Base-by-base conservation (phyloP, 2,888 invertebrate species). In the Leptura quadrifasciata region DNA sequence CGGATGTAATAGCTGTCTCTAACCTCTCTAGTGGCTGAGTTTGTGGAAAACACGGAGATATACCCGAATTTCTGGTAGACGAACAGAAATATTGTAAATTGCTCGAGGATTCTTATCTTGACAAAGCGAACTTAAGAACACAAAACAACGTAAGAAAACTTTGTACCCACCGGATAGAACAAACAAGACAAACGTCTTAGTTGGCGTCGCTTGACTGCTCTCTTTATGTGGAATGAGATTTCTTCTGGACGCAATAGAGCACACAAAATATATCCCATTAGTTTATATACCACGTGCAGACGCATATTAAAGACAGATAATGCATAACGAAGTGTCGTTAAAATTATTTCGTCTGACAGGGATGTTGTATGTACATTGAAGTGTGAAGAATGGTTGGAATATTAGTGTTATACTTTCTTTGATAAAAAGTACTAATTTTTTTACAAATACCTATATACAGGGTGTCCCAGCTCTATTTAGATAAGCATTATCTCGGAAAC, bases 111-210 rank as follows among this genome's bases (percentile, higher is more conserved):
- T 84, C 84, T 85, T 85, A 86, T 86, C 85, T 86, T 84, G 83
- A 85, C 85, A 85, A 85, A 85, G 82, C 81, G 80, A 79, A 81
- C 80, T 83, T 82, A 79, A 79, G 83, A 81, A 82, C 77, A 81
- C 82, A 84, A 85, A 84, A 85, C 84, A 85, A 84, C 82, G 82
- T 81, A 80, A 82, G 83, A 81, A 83, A 84, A 84, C 80, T 85
- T 85, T 80, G 81, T 82, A 83, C 83, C 83, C 81, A 82, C 82
- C 81, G 84, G 85, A 84, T 84, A 85, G 83, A 85, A 82, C 85
- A 84, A 85, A 85, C 84, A 84, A 86, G 85, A 85, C 84, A 84
- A 85, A 85, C 82, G 84, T 86, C 84, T 85, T 83, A 83, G 82
- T 83, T 84, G 84, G 85, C 84, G 86, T 85, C 85, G 83, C 82